A percentile compares a stretch with the other conserved stretches of the same genome.
phyloP scores from a whole-genome alignment of 2,888 invertebrate genomes.

The Eledone cirrhosa region DNA sequence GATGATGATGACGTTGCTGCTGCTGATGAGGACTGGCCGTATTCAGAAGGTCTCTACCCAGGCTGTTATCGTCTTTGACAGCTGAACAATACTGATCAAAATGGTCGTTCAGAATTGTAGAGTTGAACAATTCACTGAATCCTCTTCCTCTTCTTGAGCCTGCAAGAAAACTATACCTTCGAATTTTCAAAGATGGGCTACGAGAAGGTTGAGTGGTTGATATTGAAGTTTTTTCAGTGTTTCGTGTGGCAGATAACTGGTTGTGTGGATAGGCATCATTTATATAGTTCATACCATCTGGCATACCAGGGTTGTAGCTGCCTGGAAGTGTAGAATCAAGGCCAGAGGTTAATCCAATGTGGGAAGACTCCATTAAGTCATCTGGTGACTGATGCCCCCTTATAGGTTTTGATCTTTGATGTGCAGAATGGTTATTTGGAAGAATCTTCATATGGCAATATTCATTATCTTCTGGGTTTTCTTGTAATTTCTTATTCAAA shows the following conservation, averaged over 20 bases:
- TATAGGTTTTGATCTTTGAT: conserved; percentile 55
- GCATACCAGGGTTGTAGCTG: conserved; percentile 28
- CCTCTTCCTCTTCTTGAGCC: conserved; percentile 59
- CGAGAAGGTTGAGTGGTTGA: conserved; percentile 44
- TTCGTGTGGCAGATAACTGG: conserved; percentile 21
- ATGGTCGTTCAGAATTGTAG: conserved; percentile 64
- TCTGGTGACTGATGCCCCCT: conserved; percentile 40
- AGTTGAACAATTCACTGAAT: conserved; percentile 62
- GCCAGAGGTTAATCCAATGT: conserved; percentile 34
- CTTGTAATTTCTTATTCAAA: conserved; percentile 58
- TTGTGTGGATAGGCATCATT: conserved; percentile 18
- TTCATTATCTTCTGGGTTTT: conserved; percentile 54
- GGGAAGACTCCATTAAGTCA: conserved; percentile 36
- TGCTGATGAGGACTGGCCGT: conserved; percentile 33
- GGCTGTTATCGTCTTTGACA: conserved; percentile 57
- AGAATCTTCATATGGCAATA: conserved; percentile 47
- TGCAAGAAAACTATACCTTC: conserved; percentile 61
- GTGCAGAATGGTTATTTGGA: conserved; percentile 56
- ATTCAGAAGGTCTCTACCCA: conserved; percentile 51
- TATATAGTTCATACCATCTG: conserved; percentile 23
- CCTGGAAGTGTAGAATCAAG: conserved; percentile 25
- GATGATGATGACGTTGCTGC: conserved; percentile 27
- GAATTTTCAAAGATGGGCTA: conserved; percentile 58
- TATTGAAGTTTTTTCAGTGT: conserved; percentile 14
- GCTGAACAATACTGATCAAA: conserved; percentile 65